phyloP scores from a whole-genome alignment of 2,888 invertebrate species.

The Pocota personata region DNA sequence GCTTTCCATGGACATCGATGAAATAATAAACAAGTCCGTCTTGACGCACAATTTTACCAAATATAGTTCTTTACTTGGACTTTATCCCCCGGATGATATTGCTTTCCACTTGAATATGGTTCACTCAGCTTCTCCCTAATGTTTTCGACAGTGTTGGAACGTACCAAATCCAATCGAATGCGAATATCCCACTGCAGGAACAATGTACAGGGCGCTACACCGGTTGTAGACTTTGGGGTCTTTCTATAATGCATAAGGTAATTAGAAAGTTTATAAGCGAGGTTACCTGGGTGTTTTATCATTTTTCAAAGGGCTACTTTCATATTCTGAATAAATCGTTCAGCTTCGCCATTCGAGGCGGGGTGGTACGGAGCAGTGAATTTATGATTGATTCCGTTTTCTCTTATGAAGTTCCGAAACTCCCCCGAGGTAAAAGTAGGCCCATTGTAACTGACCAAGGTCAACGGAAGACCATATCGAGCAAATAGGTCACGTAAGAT shows the following conservation, averaged over 20 bases:
- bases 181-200: not conserved
- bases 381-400: no score
- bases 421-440: no score
- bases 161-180: not conserved
- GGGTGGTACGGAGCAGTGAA: no score
- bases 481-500: no score
- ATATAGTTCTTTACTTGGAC: slow-evolving; percentile 28
- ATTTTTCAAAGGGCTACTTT: not conserved
- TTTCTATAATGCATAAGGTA: no score
- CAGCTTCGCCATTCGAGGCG: not conserved
- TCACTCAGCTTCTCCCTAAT: slow-evolving; percentile 2
- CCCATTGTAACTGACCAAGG: no score
- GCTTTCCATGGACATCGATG: slow-evolving; percentile 15
- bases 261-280: not conserved
- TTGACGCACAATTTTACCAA: slow-evolving; percentile 17
- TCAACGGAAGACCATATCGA: no score
- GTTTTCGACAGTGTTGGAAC: not conserved
- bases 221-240: not conserved
- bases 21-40: slow-evolving; percentile 34
- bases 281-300: not conserved
- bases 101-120: not conserved
- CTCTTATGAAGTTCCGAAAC: no score
- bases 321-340: not conserved
- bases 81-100: slow-evolving; percentile 3
- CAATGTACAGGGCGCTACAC: not conserved